Percentiles rank a stretch among this genome's conserved stretches.
These are phyloP conservation scores for Misgurnus anguillicaudatus DNA, from an alignment of 2,113 vertebrate species.

Conservation along the genomic window DNA sequence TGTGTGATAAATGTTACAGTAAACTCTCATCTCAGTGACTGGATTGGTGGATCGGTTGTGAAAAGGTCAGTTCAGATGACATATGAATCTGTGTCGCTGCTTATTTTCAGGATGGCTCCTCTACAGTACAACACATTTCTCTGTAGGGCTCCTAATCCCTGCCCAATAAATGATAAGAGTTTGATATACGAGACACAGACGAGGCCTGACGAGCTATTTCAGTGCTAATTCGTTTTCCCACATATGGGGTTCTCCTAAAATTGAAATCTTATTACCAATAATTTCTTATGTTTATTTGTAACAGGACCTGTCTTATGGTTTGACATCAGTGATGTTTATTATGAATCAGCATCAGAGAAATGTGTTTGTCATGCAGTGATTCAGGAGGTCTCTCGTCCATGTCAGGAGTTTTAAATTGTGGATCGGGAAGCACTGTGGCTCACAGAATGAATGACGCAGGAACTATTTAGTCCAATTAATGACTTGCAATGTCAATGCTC, in stretches of 20 bases:
- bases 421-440: no score
- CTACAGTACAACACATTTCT: constrained; percentile 11
- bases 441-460: no score
- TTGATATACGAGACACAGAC: constrained; percentile 5
- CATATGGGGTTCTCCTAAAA: no score
- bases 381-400: constrained; percentile 22
- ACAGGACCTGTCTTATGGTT: neutral
- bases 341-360: constrained; percentile 28
- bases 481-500: no score
- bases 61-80: constrained; percentile 43
- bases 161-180: neutral
- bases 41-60: neutral
- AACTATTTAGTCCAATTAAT: no score
- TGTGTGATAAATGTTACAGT: neutral
- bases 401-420: no score
- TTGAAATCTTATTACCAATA: no score
- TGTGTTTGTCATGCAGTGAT: neutral
- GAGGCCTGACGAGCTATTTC: neutral
- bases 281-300: no score
- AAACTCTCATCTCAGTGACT: neutral
- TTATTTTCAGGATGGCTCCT: constrained; percentile 21
- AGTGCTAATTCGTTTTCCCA: neutral
- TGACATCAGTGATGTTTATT: constrained; percentile 3
- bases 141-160: neutral
- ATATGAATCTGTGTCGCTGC: constrained; percentile 28